phyloP scores from a whole-genome alignment of 30 jellyfish, hydroid and myxozoan species.

The Aurelia aurita complex sp. Pacific region DNA sequence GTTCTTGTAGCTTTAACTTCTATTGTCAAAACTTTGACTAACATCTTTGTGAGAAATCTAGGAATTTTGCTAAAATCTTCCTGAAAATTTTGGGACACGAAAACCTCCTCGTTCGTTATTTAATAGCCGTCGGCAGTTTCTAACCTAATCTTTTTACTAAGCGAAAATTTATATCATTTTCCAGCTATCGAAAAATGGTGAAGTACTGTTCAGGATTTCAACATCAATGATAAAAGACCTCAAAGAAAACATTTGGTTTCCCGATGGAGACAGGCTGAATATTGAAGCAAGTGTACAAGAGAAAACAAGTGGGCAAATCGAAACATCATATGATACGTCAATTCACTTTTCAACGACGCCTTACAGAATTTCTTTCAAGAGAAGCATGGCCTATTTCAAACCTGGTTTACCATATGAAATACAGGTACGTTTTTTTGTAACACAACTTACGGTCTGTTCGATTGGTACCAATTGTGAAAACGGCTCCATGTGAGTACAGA shows the following conservation, averaged over 20 bases:
- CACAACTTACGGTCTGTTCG: no score
- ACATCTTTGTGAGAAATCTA: no score
- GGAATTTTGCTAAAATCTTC: no score
- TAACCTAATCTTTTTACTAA: no score
- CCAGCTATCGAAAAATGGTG: slow-evolving; percentile 18
- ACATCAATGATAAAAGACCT: slow-evolving; percentile 1
- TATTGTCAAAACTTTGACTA: no score
- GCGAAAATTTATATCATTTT: not conserved
- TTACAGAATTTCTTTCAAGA: slow-evolving; percentile 34
- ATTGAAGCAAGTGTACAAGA: slow-evolving; percentile 46
- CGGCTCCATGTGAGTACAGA: no score
- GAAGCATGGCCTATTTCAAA: slow-evolving; percentile 33
- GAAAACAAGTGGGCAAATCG: slow-evolving; percentile 44
- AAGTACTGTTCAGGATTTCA: slow-evolving; percentile 4
- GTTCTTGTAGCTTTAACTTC: no score
- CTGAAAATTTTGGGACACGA: no score
- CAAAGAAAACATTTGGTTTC: slow-evolving; percentile 39
- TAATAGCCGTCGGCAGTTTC: no score
- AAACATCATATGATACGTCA: slow-evolving; percentile 53
- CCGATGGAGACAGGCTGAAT: slow-evolving; percentile 58
- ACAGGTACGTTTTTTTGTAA: slow-evolving; percentile 10
- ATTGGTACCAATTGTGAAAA: no score
- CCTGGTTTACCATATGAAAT: slow-evolving; percentile 65
- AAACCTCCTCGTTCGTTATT: no score
- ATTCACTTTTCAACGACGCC: slow-evolving; percentile 52